Evolutionary conservation across 2,113 vertebrate genomes (phyloP).

Genomic region (Hypanus sabinus): DNA sequence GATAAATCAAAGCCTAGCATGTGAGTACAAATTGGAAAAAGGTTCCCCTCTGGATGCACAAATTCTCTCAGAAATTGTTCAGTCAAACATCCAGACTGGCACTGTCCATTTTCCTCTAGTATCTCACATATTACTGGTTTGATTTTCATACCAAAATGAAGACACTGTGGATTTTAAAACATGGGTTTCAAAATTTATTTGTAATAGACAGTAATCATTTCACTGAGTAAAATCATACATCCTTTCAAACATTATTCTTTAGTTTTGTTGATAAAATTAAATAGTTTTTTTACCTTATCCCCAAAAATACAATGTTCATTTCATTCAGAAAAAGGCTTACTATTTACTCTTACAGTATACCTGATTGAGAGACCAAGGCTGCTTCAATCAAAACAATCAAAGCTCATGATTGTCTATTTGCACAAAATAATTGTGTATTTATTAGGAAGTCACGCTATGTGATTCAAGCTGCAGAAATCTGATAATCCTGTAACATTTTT

Average conservation of each 20-base stretch:
- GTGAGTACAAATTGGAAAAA: too few relatives aligned
- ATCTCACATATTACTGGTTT: too few relatives aligned
- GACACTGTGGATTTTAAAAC: too few relatives aligned
- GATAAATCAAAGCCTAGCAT: too few relatives aligned
- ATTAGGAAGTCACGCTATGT: conserved; percentile 17
- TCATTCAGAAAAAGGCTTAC: background rate
- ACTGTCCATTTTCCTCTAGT: too few relatives aligned
- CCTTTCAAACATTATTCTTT: background rate
- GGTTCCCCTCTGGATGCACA: too few relatives aligned
- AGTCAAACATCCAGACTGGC: too few relatives aligned
- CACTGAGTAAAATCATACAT: background rate
- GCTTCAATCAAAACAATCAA: background rate
- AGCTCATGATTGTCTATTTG: background rate
- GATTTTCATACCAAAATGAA: too few relatives aligned
- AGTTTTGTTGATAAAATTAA: background rate
- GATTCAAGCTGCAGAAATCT: background rate
- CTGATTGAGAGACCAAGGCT: background rate
- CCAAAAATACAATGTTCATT: background rate
- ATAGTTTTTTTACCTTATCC: background rate
- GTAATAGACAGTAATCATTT: background rate
- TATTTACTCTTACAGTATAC: background rate
- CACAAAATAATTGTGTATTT: background rate
- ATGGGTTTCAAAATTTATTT: background rate
- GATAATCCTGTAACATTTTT: conserved; percentile 15
- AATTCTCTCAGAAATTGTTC: too few relatives aligned